These are phyloP conservation scores for Ciona savignyi DNA, from an alignment of 23 tunicate genomes.

Conservation along the genomic window DNA sequence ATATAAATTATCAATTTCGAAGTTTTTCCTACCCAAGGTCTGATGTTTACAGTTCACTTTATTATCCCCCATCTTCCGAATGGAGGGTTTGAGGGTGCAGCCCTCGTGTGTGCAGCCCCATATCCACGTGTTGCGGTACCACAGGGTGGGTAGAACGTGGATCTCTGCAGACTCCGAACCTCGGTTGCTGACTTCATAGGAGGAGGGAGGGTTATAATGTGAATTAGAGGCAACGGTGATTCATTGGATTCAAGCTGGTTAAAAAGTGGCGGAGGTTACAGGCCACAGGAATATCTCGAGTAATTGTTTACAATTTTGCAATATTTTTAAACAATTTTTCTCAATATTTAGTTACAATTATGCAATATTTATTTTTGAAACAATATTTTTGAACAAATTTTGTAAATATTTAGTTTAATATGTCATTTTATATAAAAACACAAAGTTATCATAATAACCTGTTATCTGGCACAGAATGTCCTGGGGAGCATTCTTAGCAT, in stretches of 20 bases:
- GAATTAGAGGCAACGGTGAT: too few relatives aligned
- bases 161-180: conserved; percentile 54
- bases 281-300: background rate
- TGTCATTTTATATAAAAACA: background rate
- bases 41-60: conserved; percentile 51
- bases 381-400: too few relatives aligned
- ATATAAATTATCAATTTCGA: background rate
- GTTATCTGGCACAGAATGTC: conserved; percentile 77
- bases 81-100: conserved; percentile 76
- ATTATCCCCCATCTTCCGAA: conserved; percentile 20
- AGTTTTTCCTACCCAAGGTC: conserved; percentile 46
- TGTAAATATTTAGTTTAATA: background rate
- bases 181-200: conserved; percentile 77
- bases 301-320: background rate
- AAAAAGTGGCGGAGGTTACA: background rate
- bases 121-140: conserved; percentile 92
- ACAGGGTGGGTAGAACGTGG: conserved; percentile 81
- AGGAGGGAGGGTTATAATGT: too few relatives aligned
- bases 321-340: too few relatives aligned
- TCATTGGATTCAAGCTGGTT: too few relatives aligned
- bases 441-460: conserved; percentile 16
- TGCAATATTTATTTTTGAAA: background rate
- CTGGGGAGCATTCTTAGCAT: conserved; percentile 77
- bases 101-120: conserved; percentile 96
- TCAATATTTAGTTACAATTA: too few relatives aligned